Evolutionary conservation across 2,797 vertebrate genomes (phyloP).

Genomic region (Melanotaenia maccullochi): DNA sequence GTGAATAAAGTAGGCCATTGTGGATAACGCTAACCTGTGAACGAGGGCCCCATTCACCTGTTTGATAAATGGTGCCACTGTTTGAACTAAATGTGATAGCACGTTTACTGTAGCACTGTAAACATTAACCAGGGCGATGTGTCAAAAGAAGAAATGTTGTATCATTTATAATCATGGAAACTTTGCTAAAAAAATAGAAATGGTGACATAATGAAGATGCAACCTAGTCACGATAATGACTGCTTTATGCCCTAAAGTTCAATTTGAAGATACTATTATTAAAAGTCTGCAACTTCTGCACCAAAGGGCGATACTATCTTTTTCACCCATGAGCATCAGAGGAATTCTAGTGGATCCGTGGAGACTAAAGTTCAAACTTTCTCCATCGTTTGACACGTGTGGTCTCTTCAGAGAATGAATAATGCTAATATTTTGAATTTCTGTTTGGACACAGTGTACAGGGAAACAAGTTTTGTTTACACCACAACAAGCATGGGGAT

Average conservation of each 20-base stretch:
- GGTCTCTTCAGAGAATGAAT: background rate
- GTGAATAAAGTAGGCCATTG: background rate
- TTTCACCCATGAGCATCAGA: too few species aligned
- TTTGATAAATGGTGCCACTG: constrained; percentile 18
- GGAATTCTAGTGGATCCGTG: background rate
- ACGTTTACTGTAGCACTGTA: constrained; percentile 28
- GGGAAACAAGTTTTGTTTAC: background rate
- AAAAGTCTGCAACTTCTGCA: too few species aligned
- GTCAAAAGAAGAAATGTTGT: constrained; percentile 9
- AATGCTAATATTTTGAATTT: background rate
- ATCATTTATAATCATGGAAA: constrained; percentile 30
- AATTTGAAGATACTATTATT: background rate
- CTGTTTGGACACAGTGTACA: background rate
- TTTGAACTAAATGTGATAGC: constrained; percentile 5
- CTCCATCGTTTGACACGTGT: background rate
- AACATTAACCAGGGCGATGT: constrained; percentile 59
- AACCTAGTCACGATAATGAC: background rate
- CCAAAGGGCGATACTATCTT: too few species aligned
- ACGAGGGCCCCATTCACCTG: constrained; percentile 29
- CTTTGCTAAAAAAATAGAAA: background rate
- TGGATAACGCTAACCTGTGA: background rate
- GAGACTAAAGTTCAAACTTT: background rate
- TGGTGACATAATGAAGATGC: background rate
- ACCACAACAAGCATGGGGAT: background rate
- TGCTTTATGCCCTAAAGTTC: background rate